Conservation (phyloP, 2,113 vertebrate species). For the Gymnarchus niloticus region DNA sequence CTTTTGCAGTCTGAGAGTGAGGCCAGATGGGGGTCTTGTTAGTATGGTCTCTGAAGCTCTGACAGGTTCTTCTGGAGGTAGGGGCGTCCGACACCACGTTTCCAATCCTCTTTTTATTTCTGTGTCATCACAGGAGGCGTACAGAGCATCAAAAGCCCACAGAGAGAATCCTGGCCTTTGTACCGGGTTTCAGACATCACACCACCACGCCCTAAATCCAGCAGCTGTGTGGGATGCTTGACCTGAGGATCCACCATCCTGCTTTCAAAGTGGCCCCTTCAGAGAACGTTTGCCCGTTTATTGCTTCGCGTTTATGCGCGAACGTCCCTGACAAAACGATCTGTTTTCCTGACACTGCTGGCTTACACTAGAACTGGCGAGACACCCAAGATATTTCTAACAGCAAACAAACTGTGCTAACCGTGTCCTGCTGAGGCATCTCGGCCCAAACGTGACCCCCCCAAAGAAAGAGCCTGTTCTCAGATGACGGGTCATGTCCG, state of each 20-base stretch:
- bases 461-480: background rate
- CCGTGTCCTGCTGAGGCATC: background rate
- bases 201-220: background rate
- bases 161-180: background rate
- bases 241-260: background rate
- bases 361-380: constrained; percentile 1
- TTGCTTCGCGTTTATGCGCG: background rate
- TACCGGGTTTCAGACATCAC: background rate
- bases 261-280: too few relatives aligned
- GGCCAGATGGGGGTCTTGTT: background rate
- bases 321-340: background rate
- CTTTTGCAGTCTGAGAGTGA: background rate
- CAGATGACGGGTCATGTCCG: background rate
- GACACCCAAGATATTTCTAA: background rate
- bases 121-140: background rate
- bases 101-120: background rate
- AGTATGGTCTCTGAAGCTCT: background rate
- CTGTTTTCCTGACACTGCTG: background rate
- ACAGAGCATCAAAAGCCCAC: background rate
- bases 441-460: background rate
- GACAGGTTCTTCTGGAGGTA: background rate
- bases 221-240: background rate
- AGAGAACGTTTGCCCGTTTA: background rate
- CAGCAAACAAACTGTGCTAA: background rate
- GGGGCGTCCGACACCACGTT: background rate